Evolutionary conservation across 2,113 vertebrate species (phyloP).

Genomic region (Centropus bengalensis): DNA sequence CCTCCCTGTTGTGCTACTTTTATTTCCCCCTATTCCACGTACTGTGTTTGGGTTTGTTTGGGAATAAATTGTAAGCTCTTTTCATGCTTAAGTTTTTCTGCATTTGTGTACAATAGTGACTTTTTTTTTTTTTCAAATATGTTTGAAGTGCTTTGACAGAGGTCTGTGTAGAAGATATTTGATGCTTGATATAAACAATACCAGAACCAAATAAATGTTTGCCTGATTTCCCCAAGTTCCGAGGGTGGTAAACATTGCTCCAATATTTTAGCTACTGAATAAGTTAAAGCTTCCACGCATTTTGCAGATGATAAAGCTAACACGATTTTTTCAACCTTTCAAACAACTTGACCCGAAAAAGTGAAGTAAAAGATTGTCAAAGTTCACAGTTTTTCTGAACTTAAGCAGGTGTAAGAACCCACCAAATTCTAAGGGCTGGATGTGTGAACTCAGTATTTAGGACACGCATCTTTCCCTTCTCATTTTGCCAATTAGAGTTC

Average conservation of each 20-base stretch:
- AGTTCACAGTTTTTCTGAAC: neutral
- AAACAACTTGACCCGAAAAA: neutral
- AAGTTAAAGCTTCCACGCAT: neutral
- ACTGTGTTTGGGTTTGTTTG: neutral
- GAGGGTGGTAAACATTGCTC: neutral
- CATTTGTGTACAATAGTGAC: neutral
- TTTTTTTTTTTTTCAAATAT: neutral
- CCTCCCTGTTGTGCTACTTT: neutral
- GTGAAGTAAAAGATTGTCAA: neutral
- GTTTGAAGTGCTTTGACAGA: neutral
- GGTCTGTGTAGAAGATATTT: neutral
- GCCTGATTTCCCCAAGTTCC: neutral
- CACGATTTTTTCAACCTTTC: neutral
- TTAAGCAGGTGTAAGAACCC: neutral
- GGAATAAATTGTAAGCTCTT: neutral
- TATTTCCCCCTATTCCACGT: neutral
- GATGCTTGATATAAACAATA: neutral
- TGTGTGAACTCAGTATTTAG: neutral
- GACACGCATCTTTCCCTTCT: accelerated
- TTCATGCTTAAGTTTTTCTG: neutral
- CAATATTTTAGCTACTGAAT: neutral
- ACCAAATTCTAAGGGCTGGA: neutral
- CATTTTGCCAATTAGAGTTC: neutral
- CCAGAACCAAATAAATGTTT: neutral
- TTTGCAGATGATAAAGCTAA: neutral